Conservation (phyloP, 2,888 invertebrate genomes). For the Clistopyga incitator region DNA sequence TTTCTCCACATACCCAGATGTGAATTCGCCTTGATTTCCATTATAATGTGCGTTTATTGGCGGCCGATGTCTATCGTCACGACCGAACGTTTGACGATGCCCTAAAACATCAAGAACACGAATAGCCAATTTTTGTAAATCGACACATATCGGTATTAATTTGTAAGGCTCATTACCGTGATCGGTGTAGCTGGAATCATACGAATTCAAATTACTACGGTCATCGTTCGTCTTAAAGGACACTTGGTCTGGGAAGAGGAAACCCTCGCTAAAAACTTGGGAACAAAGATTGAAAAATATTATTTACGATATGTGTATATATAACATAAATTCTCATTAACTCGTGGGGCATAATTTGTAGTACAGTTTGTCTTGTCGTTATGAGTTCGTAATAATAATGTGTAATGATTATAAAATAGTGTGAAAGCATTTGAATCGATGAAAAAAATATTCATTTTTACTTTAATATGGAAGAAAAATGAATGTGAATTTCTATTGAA, state of each 20-base stretch:
- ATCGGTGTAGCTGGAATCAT: neutral
- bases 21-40: conserved; percentile 28
- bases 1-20: conserved; percentile 48
- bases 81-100: neutral
- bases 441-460: no score
- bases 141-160: neutral
- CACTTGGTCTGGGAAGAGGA: conserved; percentile 55
- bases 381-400: no score
- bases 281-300: neutral
- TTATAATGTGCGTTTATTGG: conserved; percentile 25
- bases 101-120: neutral
- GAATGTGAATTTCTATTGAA: no score
- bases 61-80: neutral
- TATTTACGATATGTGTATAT: neutral
- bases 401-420: no score
- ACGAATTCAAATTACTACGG: conserved; percentile 31
- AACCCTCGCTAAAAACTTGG: conserved; percentile 35
- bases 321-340: no score
- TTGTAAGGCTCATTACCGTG: neutral
- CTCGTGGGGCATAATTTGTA: no score
- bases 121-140: neutral
- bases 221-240: neutral
- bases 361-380: no score
- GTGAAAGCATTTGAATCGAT: no score
- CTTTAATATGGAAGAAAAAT: no score